These are phyloP conservation scores for Galleria mellonella DNA, from an alignment of 1,140 invertebrate species.

Conservation along the genomic window DNA sequence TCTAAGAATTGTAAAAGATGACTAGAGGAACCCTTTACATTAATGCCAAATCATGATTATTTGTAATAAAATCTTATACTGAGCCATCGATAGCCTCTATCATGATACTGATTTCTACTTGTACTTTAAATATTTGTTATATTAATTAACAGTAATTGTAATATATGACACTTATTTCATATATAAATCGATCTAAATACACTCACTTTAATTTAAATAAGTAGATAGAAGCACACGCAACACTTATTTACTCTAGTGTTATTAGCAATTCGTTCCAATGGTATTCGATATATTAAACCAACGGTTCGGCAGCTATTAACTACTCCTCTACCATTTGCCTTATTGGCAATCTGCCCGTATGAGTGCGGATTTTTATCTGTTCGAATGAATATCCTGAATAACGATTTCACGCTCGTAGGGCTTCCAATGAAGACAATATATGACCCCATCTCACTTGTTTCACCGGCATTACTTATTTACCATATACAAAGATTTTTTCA, in stretches of 20 bases:
- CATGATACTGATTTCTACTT: too few species aligned
- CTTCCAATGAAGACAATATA: constrained; percentile 51
- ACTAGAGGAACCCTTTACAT: too few species aligned
- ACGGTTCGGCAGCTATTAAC: constrained; percentile 15
- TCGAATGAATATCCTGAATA: constrained; percentile 14
- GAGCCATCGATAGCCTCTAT: too few species aligned
- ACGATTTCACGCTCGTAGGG: constrained; percentile 20
- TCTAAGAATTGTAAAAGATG: too few species aligned
- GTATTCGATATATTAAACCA: constrained; percentile 18
- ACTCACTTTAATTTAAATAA: too few species aligned
- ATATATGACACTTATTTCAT: too few species aligned
- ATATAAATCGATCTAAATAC: too few species aligned
- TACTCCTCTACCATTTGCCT: constrained; percentile 33
- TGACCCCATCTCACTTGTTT: constrained; percentile 46
- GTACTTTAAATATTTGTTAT: too few species aligned
- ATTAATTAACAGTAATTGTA: too few species aligned
- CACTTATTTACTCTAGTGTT: constrained; percentile 10
- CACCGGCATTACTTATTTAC: constrained; percentile 49
- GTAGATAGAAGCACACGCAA: not conserved
- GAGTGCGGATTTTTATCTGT: constrained; percentile 44
- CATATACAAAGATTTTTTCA: constrained; percentile 43
- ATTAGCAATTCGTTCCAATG: constrained; percentile 16
- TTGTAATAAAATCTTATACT: too few species aligned
- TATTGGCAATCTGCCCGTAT: constrained; percentile 48
- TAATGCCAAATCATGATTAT: too few species aligned